A percentile compares a stretch with the other conserved stretches of the same genome.
These are phyloP conservation scores for Hyppa rectilinea DNA, from an alignment of 2,888 invertebrate species.

Conservation along the genomic window DNA sequence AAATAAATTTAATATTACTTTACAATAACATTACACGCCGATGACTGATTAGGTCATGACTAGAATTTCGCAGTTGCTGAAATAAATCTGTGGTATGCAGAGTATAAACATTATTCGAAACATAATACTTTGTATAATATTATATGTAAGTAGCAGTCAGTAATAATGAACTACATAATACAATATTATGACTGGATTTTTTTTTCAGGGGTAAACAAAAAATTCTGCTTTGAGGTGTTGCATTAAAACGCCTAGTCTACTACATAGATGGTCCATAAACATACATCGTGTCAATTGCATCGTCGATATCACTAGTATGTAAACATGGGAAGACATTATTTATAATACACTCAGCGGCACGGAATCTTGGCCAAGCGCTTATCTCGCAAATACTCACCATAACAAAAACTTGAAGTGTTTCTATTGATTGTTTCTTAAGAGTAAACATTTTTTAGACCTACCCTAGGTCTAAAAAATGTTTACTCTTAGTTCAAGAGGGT, in stretches of 20 bases:
- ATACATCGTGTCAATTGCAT: background rate
- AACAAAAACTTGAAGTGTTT: too few species aligned
- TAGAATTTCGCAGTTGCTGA: slow-evolving; percentile 40
- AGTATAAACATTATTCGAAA: slow-evolving; percentile 33
- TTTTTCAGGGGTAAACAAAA: slow-evolving; percentile 12
- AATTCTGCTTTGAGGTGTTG: background rate
- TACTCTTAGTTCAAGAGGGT: too few species aligned
- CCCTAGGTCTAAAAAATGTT: too few species aligned
- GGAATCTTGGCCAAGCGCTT: too few species aligned
- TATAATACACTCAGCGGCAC: too few species aligned
- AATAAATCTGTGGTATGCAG: slow-evolving; percentile 20
- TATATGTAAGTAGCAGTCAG: too few species aligned
- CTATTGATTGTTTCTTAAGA: too few species aligned
- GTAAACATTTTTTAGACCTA: too few species aligned
- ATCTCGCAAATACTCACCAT: too few species aligned
- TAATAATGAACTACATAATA: background rate
- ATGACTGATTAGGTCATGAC: background rate
- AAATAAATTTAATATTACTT: slow-evolving; percentile 37
- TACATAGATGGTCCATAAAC: background rate
- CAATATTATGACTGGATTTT: background rate
- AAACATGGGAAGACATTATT: slow-evolving; percentile 1
- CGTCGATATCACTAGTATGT: slow-evolving; percentile 9
- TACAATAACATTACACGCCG: slow-evolving; percentile 32
- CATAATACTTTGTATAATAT: background rate
- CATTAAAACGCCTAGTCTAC: slow-evolving; percentile 3